Conservation (phyloP, 2,888 invertebrate genomes). For the Acleris literana region DNA sequence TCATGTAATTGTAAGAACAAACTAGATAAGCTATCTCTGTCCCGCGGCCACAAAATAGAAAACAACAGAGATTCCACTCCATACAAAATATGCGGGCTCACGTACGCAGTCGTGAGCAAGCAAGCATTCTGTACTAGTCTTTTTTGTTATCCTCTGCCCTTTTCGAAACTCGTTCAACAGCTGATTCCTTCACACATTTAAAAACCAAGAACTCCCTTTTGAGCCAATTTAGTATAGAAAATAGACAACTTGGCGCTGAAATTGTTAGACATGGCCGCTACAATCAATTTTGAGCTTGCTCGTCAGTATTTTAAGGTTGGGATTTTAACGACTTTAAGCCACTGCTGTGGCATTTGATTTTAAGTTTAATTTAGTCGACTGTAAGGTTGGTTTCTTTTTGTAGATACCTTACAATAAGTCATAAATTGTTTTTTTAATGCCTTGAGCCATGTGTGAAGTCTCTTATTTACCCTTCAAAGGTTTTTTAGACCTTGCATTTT, state of each 20-base stretch:
- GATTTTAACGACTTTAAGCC: slow-evolving; percentile 21
- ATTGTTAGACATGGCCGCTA: slow-evolving; percentile 38
- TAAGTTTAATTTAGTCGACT: too few species aligned
- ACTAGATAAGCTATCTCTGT: slow-evolving; percentile 2
- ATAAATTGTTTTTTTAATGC: slow-evolving; percentile 50
- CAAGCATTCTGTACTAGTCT: slow-evolving; percentile 51
- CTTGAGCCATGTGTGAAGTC: slow-evolving; percentile 33
- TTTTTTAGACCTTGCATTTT: slow-evolving; percentile 30
- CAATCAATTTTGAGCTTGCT: slow-evolving; percentile 17
- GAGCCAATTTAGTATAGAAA: too few species aligned
- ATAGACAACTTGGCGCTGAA: too few species aligned
- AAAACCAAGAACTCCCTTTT: too few species aligned
- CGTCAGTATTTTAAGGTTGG: slow-evolving; percentile 34
- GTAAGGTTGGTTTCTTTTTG: slow-evolving; percentile 3
- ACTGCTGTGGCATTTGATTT: too few species aligned
- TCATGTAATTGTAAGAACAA: not conserved
- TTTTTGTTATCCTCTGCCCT: slow-evolving; percentile 50
- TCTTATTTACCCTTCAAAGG: slow-evolving; percentile 30
- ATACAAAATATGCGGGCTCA: not conserved
- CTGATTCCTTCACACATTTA: slow-evolving; percentile 49
- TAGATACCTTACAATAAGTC: slow-evolving; percentile 48
- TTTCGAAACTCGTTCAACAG: slow-evolving; percentile 50
- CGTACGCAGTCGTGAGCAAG: slow-evolving; percentile 9
- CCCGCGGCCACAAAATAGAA: slow-evolving; percentile 1
- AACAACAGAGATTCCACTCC: slow-evolving; percentile 12